Conservation (phyloP, 2,888 invertebrate genomes). For the Anthophora plumipes region DNA sequence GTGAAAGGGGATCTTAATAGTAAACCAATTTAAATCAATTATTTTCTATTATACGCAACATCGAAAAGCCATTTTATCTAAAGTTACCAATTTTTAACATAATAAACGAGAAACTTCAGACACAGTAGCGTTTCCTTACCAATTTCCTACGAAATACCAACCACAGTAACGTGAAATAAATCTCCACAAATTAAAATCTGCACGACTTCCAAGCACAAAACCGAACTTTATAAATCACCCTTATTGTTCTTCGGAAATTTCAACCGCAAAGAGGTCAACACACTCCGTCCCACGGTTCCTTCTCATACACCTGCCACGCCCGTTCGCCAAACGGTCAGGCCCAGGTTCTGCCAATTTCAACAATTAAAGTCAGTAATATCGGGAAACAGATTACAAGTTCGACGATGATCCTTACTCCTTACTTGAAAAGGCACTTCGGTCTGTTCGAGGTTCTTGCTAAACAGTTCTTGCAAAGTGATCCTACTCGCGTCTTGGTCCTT, state of each 20-base stretch:
- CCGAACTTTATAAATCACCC: background rate
- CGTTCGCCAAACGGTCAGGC: background rate
- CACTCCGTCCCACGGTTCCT: background rate
- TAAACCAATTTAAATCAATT: too few species aligned
- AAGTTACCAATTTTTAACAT: too few species aligned
- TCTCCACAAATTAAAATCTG: too few species aligned
- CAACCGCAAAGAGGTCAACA: background rate
- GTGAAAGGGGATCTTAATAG: too few species aligned
- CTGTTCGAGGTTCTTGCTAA: background rate
- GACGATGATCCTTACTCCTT: slow-evolving; percentile 46
- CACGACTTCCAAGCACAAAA: background rate
- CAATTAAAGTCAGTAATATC: slow-evolving; percentile 79
- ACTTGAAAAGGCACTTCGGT: background rate
- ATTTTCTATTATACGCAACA: too few species aligned
- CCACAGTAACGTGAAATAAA: background rate
- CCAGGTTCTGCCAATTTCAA: slow-evolving; percentile 62
- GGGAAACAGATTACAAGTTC: slow-evolving; percentile 76
- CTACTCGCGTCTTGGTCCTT: background rate
- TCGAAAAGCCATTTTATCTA: too few species aligned
- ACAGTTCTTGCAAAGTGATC: slow-evolving; percentile 5
- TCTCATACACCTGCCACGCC: slow-evolving; percentile 31
- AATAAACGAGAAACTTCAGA: too few species aligned
- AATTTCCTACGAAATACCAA: too few species aligned
- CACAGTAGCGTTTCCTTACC: too few species aligned
- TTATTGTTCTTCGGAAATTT: background rate